phyloP scores from a whole-genome alignment of 2,888 invertebrate genomes.

The Craniophora ligustri region DNA sequence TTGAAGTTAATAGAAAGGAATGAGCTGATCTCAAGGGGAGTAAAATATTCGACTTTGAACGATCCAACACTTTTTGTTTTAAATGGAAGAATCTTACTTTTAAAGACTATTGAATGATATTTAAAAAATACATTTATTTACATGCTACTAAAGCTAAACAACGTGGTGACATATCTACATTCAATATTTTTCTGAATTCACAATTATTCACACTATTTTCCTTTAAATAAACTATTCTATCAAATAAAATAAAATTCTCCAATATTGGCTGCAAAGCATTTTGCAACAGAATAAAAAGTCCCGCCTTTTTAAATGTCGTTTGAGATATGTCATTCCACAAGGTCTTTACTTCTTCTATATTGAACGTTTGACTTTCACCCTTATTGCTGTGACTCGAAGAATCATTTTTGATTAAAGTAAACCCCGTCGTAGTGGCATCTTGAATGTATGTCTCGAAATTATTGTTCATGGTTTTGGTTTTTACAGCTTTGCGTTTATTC shows the following conservation, averaged over 20 bases:
- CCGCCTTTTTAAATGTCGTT: conserved; percentile 68
- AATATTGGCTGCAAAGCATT: conserved; percentile 74
- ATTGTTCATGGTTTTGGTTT: conserved; percentile 64
- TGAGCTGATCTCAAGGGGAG: no score
- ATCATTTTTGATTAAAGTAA: conserved; percentile 57
- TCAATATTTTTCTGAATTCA: conserved; percentile 87
- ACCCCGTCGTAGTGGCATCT: conserved; percentile 68
- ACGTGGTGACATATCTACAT: conserved; percentile 90
- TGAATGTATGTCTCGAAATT: conserved; percentile 72
- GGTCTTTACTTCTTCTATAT: conserved; percentile 63
- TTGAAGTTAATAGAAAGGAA: no score
- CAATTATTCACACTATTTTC: conserved; percentile 72
- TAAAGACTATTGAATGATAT: not conserved
- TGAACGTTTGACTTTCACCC: conserved; percentile 50
- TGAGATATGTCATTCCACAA: conserved; percentile 69
- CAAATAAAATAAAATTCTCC: conserved; percentile 78
- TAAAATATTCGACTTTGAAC: no score
- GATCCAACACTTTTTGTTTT: no score
- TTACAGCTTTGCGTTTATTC: conserved; percentile 80
- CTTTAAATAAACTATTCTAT: conserved; percentile 74
- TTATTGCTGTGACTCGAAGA: conserved; percentile 1
- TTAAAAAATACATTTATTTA: conserved; percentile 71
- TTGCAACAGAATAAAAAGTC: conserved; percentile 75
- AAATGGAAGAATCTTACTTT: no score
- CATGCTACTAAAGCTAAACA: conserved; percentile 89